Evolutionary conservation across 2,113 vertebrate species (phyloP).

Genomic region (Xenus cinereus): DNA sequence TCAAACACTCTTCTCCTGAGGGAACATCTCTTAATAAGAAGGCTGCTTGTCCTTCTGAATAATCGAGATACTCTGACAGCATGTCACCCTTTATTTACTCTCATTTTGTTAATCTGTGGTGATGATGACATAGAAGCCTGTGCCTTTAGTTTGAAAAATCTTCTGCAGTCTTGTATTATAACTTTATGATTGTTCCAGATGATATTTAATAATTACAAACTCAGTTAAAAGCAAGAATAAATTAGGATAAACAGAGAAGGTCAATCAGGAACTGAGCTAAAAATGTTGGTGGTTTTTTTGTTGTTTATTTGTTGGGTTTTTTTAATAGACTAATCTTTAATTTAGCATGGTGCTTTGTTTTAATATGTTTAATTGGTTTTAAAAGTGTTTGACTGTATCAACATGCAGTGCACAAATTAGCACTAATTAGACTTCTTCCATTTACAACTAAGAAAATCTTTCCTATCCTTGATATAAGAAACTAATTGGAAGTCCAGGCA

Average conservation of each 20-base stretch:
- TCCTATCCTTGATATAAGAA: not conserved
- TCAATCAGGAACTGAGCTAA: not conserved
- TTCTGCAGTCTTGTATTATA: not conserved
- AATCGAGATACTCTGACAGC: not conserved
- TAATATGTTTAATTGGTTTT: not conserved
- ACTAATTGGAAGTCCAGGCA: not conserved
- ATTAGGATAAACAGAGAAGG: not conserved
- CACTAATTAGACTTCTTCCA: not conserved
- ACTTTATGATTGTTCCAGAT: not conserved
- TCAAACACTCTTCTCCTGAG: not conserved
- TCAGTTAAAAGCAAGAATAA: not conserved
- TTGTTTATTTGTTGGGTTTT: not conserved
- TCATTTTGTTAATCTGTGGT: not conserved
- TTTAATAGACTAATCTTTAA: not conserved
- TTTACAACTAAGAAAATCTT: not conserved
- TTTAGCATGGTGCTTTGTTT: not conserved
- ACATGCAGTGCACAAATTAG: not conserved
- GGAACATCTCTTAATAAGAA: not conserved
- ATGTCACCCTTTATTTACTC: not conserved
- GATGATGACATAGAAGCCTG: not conserved
- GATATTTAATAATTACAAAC: not conserved
- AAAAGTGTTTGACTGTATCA: not conserved
- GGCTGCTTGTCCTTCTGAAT: not conserved
- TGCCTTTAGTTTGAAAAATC: not conserved
- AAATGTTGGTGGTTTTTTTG: not conserved